Conservation (phyloP, 1,140 invertebrate species). For the Plectrocnemia conspersa region DNA sequence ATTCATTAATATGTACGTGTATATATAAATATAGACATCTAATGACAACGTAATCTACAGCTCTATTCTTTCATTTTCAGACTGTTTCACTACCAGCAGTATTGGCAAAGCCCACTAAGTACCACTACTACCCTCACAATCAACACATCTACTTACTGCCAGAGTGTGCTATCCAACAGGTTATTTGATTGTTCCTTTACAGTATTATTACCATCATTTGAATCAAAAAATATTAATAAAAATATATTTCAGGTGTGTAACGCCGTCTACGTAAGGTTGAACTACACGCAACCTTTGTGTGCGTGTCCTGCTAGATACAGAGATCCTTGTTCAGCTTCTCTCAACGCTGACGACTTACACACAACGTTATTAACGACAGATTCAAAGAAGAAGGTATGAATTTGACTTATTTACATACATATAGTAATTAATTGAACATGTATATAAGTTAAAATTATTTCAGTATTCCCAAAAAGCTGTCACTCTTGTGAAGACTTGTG, state of each 20-base stretch:
- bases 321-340: slow-evolving; percentile 83
- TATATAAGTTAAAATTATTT: slow-evolving; percentile 24
- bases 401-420: not conserved
- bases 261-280: slow-evolving; percentile 84
- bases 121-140: slow-evolving; percentile 91
- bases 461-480: slow-evolving; percentile 64
- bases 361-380: slow-evolving; percentile 83
- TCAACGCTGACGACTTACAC: slow-evolving; percentile 84
- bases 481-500: slow-evolving; percentile 89
- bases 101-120: slow-evolving; percentile 78
- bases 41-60: too few species aligned
- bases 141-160: slow-evolving; percentile 86
- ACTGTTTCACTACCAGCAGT: slow-evolving; percentile 68
- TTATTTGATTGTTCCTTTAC: slow-evolving; percentile 40
- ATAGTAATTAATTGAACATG: not conserved
- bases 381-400: slow-evolving; percentile 69
- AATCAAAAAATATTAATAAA: not conserved
- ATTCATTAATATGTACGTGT: not conserved
- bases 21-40: not conserved
- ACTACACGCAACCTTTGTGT: slow-evolving; percentile 88
- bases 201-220: not conserved
- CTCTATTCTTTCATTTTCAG: slow-evolving; percentile 53
- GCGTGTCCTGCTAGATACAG: slow-evolving; percentile 80
- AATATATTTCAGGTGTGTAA: slow-evolving; percentile 71
- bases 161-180: slow-evolving; percentile 89